Percentiles rank a stretch among this genome's conserved stretches.
Evolutionary conservation across 37 sponge, comb jelly and placozoan species (phyloP).

Genomic region (Haliclona indistincta): DNA sequence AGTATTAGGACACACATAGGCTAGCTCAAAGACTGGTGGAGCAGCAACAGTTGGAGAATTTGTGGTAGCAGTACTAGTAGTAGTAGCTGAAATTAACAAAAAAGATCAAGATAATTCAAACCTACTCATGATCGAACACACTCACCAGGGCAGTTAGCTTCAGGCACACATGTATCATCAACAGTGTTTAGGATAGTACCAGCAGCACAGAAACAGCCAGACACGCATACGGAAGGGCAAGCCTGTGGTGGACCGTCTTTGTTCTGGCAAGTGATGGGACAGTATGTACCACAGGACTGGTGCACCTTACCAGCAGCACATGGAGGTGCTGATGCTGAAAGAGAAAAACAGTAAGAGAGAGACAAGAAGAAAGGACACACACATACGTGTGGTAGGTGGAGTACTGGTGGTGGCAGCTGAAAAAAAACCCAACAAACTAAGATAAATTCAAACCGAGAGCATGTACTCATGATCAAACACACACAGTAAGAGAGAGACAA

Average conservation of each 20-base stretch:
- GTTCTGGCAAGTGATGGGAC: slow-evolving; percentile 5
- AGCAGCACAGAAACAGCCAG: not conserved
- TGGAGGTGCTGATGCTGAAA: too few relatives aligned
- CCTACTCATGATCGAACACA: not conserved
- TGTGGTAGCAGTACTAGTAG: not conserved
- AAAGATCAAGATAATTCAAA: too few relatives aligned
- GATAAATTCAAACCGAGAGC: too few relatives aligned
- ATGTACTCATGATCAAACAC: too few relatives aligned
- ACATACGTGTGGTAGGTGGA: too few relatives aligned
- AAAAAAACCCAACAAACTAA: too few relatives aligned
- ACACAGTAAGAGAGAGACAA: too few relatives aligned
- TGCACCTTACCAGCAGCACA: not conserved
- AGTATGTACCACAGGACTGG: not conserved
- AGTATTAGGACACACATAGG: not conserved
- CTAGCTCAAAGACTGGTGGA: not conserved
- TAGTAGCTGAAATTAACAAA: not conserved
- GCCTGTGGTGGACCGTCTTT: not conserved
- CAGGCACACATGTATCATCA: not conserved
- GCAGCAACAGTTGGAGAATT: not conserved
- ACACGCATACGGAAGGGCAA: slow-evolving; percentile 1
- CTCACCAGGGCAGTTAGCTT: not conserved
- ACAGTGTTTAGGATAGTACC: not conserved
- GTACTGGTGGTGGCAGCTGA: too few relatives aligned
- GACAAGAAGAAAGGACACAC: too few relatives aligned
- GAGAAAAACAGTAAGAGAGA: too few relatives aligned